Conservation (phyloP, 2,888 invertebrate species). For the Meiosimyza decipiens region DNA sequence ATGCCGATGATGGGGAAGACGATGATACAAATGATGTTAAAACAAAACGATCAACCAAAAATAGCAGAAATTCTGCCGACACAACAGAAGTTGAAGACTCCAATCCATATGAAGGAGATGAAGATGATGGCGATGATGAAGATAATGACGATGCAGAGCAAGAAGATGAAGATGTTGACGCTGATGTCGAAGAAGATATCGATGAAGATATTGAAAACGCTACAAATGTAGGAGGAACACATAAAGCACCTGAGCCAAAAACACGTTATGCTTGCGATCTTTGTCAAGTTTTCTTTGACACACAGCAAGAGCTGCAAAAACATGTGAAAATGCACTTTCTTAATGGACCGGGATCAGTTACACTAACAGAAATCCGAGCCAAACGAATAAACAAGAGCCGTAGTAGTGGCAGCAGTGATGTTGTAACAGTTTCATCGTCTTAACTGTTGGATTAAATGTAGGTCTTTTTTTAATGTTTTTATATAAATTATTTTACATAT, state of each 20-base stretch:
- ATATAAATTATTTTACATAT: not conserved
- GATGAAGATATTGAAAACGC: slow-evolving; percentile 4
- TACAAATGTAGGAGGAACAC: not conserved
- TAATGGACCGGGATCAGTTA: slow-evolving; percentile 62
- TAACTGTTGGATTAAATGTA: slow-evolving; percentile 18
- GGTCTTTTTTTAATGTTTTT: not conserved
- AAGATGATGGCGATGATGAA: slow-evolving; percentile 22
- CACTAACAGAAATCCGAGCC: slow-evolving; percentile 53
- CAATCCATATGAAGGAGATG: slow-evolving; percentile 3
- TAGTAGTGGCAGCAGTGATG: slow-evolving; percentile 48
- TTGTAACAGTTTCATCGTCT: slow-evolving; percentile 45
- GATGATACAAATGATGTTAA: slow-evolving; percentile 47
- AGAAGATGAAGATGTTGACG: slow-evolving; percentile 11
- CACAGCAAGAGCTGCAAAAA: slow-evolving; percentile 63
- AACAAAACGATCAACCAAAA: slow-evolving; percentile 45
- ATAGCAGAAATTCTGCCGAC: slow-evolving; percentile 43
- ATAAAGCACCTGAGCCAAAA: slow-evolving; percentile 40
- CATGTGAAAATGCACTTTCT: slow-evolving; percentile 67
- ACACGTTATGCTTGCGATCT: slow-evolving; percentile 64
- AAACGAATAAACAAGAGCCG: slow-evolving; percentile 46
- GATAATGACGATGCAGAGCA: slow-evolving; percentile 11
- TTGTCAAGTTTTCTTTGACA: slow-evolving; percentile 65
- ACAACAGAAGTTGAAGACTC: slow-evolving; percentile 28
- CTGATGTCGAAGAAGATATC: slow-evolving; percentile 3
- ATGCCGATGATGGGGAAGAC: slow-evolving; percentile 41